These are phyloP conservation scores for Lasioglossum oenotherae DNA, from an alignment of 2,888 invertebrate species.

Conservation along the genomic window DNA sequence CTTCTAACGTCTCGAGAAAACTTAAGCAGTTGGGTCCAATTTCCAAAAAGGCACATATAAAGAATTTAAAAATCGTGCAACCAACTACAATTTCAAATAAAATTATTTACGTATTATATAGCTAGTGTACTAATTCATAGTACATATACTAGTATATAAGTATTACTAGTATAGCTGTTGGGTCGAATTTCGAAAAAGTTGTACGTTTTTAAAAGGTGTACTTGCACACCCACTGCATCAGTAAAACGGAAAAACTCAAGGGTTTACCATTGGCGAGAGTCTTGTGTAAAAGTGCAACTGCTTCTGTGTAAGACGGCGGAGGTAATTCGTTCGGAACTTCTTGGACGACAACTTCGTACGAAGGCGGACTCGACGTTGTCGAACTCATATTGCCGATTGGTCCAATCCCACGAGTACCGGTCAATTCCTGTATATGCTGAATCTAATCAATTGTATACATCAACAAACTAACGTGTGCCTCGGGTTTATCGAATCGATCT, in stretches of 20 bases:
- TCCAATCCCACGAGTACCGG: slow-evolving; percentile 86
- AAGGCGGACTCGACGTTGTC: slow-evolving; percentile 86
- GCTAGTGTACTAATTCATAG: no score
- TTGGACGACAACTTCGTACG: slow-evolving; percentile 87
- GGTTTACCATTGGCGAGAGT: slow-evolving; percentile 73
- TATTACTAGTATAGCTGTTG: no score
- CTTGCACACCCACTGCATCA: no score
- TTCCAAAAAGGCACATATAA: no score
- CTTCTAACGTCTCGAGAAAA: no score
- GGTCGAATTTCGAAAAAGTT: no score
- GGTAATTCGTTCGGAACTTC: slow-evolving; percentile 85
- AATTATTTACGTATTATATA: no score
- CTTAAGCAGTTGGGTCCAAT: no score
- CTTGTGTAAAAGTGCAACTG: slow-evolving; percentile 80
- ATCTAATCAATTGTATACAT: slow-evolving; percentile 1
- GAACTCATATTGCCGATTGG: slow-evolving; percentile 84
- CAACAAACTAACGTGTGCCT: background rate
- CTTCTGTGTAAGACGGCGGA: slow-evolving; percentile 88
- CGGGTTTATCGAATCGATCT: background rate
- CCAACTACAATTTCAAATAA: no score
- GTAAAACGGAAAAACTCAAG: background rate
- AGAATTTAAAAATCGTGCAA: no score
- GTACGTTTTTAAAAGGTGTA: no score
- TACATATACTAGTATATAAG: no score
- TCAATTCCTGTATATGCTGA: slow-evolving; percentile 85